Evolutionary conservation across 2,113 vertebrate species (phyloP).

Genomic region (Entomyzon cyanotis): DNA sequence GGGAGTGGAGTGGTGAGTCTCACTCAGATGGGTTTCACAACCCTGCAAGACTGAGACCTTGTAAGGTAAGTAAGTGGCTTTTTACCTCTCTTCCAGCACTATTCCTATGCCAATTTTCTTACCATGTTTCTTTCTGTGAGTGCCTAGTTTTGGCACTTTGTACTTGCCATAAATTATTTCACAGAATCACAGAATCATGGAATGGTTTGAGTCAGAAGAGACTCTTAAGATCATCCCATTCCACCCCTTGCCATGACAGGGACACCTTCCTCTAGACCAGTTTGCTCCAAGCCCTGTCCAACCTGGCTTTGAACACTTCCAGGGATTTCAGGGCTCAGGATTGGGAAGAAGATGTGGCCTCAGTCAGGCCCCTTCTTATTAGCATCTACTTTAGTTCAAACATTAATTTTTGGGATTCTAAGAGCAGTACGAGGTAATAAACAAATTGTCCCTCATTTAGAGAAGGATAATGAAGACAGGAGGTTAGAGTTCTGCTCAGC

Average conservation of each 20-base stretch:
- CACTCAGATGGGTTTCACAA: not conserved
- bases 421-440: not conserved
- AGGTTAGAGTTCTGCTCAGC: not conserved
- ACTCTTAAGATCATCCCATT: not conserved
- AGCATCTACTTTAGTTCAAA: not conserved
- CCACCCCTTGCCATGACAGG: not conserved
- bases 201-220: not conserved
- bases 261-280: not conserved
- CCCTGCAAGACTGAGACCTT: conserved; percentile 61
- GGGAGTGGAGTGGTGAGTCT: conserved; percentile 79
- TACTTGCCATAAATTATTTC: not conserved
- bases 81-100: not conserved
- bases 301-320: not conserved
- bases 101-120: not conserved
- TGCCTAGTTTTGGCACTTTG: not conserved
- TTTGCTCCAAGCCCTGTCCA: not conserved
- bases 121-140: not conserved
- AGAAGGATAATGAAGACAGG: not conserved
- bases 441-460: not conserved
- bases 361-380: not conserved
- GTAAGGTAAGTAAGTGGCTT: conserved; percentile 70
- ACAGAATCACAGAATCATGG: not conserved
- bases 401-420: not conserved
- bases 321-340: not conserved
- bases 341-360: not conserved